phyloP scores from a whole-genome alignment of 1,140 invertebrate species.

The Heliconius hewitsoni region DNA sequence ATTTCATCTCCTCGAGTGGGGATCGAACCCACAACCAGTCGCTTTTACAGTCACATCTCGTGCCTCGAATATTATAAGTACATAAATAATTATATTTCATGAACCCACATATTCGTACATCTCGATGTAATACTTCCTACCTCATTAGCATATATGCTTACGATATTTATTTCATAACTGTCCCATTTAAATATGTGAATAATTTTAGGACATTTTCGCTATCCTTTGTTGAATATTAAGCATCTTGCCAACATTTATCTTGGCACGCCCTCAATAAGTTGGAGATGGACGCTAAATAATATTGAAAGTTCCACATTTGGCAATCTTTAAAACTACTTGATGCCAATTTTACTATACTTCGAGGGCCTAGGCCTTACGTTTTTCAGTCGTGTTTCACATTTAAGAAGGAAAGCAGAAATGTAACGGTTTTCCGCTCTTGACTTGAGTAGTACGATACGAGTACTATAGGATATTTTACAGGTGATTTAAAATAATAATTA shows the following conservation, averaged over 20 bases:
- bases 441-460: too few species aligned
- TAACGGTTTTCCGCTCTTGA: too few species aligned
- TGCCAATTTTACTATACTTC: conserved; percentile 27
- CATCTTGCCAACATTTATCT: conserved; percentile 34
- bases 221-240: conserved; percentile 30
- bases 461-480: too few species aligned
- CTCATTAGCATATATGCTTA: background rate
- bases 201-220: background rate
- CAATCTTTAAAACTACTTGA: conserved; percentile 24
- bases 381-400: background rate
- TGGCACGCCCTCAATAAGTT: conserved; percentile 36
- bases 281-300: conserved; percentile 33
- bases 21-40: too few species aligned
- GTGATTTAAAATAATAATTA: too few species aligned
- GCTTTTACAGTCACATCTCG: too few species aligned
- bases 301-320: conserved; percentile 29
- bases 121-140: too few species aligned
- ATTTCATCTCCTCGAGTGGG: too few species aligned
- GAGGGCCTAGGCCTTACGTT: conserved; percentile 6
- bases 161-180: background rate
- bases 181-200: background rate
- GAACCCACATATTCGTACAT: too few species aligned
- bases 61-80: too few species aligned
- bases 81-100: too few species aligned
- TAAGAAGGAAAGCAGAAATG: too few species aligned